Conservation (phyloP, 2,113 vertebrate genomes). For the Platichthys stellatus region DNA sequence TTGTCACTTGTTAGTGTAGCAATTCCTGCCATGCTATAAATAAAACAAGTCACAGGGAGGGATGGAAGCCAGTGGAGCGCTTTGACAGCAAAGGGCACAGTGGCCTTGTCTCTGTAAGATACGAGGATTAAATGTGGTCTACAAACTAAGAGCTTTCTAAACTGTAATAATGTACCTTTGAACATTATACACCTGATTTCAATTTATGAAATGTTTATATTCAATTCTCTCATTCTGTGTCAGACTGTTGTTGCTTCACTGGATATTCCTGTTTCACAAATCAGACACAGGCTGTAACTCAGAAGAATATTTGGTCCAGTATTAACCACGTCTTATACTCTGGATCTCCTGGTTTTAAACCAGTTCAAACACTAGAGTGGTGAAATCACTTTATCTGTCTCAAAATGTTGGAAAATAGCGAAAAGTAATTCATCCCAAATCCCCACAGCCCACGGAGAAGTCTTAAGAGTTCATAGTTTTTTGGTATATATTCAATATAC, state of each 20-base stretch:
- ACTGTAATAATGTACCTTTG: neutral
- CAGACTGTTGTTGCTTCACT: neutral
- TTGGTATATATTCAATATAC: too few relatives aligned
- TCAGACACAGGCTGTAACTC: neutral
- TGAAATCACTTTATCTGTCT: too few relatives aligned
- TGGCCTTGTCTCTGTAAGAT: conserved; percentile 76
- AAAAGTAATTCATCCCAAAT: too few relatives aligned
- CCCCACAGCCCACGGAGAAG: too few relatives aligned
- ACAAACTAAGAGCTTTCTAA: conserved; percentile 35
- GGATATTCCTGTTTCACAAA: neutral
- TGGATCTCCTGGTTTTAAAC: too few relatives aligned
- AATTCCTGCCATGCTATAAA: conserved; percentile 76
- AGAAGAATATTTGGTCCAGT: neutral
- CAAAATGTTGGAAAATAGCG: too few relatives aligned
- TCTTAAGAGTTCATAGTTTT: too few relatives aligned
- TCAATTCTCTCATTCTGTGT: too few relatives aligned
- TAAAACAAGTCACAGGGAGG: conserved; percentile 77
- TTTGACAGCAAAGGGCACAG: conserved; percentile 81
- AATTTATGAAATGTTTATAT: neutral
- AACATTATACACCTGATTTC: neutral
- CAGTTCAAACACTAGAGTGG: too few relatives aligned
- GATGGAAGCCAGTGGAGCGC: conserved; percentile 71
- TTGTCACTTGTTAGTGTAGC: conserved; percentile 72
- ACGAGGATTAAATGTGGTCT: conserved; percentile 64
- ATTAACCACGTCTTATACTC: too few relatives aligned